A percentile compares a stretch with the other conserved stretches of the same genome.
These are phyloP conservation scores for Pseudopipra pipra DNA, from an alignment of 2,113 vertebrate genomes.

Conservation along the genomic window DNA sequence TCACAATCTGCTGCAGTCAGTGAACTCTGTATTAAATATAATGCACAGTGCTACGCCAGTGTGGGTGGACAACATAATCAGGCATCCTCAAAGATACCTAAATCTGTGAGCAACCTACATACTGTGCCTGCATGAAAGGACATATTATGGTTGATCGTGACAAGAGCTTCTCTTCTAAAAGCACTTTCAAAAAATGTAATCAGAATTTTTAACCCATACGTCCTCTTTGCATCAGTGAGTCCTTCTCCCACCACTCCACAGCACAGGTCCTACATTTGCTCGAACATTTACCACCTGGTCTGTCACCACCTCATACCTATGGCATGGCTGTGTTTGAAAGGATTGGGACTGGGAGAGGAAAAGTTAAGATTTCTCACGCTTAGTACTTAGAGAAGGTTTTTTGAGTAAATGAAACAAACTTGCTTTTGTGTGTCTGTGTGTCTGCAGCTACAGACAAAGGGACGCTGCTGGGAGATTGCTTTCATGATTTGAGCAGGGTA, in stretches of 20 bases:
- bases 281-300: neutral
- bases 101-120: conserved; percentile 55
- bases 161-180: conserved; percentile 16
- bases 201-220: neutral
- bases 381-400: neutral
- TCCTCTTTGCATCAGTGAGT: neutral
- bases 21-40: conserved; percentile 13
- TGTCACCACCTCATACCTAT: neutral
- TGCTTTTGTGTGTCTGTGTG: neutral
- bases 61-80: conserved; percentile 62
- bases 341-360: neutral
- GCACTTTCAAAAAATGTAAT: neutral
- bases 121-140: neutral
- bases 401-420: neutral
- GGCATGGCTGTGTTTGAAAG: neutral
- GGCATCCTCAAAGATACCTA: conserved; percentile 38
- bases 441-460: neutral
- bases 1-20: conserved; percentile 35
- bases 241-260: neutral
- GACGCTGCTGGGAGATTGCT: neutral
- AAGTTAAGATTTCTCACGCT: neutral
- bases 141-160: neutral
- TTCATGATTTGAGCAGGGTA: neutral
- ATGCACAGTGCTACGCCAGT: neutral
- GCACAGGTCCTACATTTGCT: neutral